Conservation (phyloP, 2,113 vertebrate species). For the Megalops atlanticus region DNA sequence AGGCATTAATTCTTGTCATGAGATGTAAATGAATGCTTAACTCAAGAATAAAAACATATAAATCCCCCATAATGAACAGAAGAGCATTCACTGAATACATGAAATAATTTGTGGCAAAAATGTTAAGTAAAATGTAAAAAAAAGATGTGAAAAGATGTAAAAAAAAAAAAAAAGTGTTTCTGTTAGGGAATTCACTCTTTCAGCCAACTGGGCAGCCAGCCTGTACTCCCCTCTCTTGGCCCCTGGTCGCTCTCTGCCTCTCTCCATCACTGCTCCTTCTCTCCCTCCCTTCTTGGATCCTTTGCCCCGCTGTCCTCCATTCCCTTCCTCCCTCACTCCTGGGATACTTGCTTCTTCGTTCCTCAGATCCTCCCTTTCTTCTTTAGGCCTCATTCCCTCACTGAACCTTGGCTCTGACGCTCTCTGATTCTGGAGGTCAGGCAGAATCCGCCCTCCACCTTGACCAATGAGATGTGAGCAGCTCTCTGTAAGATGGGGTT, state of each 20-base stretch:
- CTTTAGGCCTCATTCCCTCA: not conserved
- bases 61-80: too few relatives aligned
- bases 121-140: too few relatives aligned
- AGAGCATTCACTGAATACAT: too few relatives aligned
- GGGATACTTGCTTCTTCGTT: not conserved
- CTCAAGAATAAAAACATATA: too few relatives aligned
- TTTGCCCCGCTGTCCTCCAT: too few relatives aligned
- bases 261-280: too few relatives aligned
- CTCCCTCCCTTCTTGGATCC: not conserved
- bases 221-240: not conserved
- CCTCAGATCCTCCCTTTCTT: not conserved
- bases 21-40: too few relatives aligned
- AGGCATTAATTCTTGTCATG: too few relatives aligned
- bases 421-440: not conserved
- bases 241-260: not conserved
- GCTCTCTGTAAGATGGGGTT: not conserved
- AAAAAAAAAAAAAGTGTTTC: not conserved
- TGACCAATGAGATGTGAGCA: too few relatives aligned
- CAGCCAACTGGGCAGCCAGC: not conserved
- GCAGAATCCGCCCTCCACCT: not conserved
- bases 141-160: not conserved
- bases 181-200: not conserved
- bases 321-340: not conserved
- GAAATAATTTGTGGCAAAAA: too few relatives aligned
- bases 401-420: not conserved